Evolutionary conservation across 2,113 vertebrate genomes (phyloP).

Genomic region (Myotis yumanensis): DNA sequence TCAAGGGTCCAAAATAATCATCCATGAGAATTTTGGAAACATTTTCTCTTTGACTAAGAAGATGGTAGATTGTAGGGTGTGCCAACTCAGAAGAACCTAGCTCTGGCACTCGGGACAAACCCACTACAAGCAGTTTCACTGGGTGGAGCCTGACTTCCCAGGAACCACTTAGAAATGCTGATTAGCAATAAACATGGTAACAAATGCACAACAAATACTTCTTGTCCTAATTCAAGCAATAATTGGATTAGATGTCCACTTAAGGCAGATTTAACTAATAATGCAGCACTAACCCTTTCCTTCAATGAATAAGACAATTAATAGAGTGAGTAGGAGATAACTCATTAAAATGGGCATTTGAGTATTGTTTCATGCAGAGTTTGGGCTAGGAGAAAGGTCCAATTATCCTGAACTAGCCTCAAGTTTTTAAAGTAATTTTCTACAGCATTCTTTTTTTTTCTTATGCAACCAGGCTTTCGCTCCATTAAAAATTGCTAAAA

Average conservation of each 20-base stretch:
- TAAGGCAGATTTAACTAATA: constrained; percentile 13
- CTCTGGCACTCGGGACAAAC: neutral
- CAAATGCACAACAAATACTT: neutral
- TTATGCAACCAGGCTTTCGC: neutral
- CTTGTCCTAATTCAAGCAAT: constrained; percentile 20
- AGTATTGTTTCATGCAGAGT: neutral
- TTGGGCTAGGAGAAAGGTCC: neutral
- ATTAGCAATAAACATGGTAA: neutral
- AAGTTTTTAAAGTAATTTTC: constrained; percentile 44
- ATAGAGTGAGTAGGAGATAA: neutral
- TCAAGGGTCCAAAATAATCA: neutral
- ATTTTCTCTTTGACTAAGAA: neutral
- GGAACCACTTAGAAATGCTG: neutral
- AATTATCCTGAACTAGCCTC: neutral
- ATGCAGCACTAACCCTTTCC: constrained; percentile 8
- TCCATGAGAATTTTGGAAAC: neutral
- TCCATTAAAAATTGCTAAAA: neutral
- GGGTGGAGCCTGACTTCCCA: neutral
- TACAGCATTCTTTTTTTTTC: neutral
- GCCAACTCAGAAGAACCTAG: neutral
- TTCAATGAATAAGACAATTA: neutral
- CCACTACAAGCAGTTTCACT: neutral
- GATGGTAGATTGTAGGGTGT: neutral
- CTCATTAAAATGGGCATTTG: constrained; percentile 16
- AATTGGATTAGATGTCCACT: constrained; percentile 3